phyloP scores from a whole-genome alignment of 92 coral and sea anemone genomes.

The Heliopora coerulea region DNA sequence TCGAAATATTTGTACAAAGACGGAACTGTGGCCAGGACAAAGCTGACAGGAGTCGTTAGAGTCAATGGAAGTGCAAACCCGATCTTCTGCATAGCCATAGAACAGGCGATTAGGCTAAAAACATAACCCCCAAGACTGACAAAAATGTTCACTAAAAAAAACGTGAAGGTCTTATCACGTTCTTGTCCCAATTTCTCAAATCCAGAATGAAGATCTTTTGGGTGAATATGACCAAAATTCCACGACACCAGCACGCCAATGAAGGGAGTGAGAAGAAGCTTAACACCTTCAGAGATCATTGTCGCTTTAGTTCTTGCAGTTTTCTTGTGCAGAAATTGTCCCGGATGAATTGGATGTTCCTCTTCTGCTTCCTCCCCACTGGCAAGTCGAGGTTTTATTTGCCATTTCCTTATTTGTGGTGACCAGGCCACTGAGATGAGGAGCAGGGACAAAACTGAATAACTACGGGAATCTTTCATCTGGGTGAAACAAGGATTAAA shows the following conservation, averaged over 20 bases:
- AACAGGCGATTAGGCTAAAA: slow-evolving; percentile 76
- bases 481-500: background rate
- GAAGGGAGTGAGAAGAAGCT: slow-evolving; percentile 81
- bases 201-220: slow-evolving; percentile 8
- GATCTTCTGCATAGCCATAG: slow-evolving; percentile 73
- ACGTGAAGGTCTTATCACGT: slow-evolving; percentile 49
- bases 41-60: slow-evolving; percentile 71
- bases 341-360: slow-evolving; percentile 20
- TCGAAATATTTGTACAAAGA: background rate
- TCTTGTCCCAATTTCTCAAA: slow-evolving; percentile 37
- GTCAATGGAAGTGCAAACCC: slow-evolving; percentile 79
- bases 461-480: background rate
- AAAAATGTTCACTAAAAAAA: slow-evolving; percentile 71
- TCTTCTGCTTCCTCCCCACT: background rate
- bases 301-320: slow-evolving; percentile 80
- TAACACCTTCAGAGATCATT: slow-evolving; percentile 63
- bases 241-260: slow-evolving; percentile 60
- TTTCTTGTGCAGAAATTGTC: slow-evolving; percentile 25
- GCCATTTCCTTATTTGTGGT: slow-evolving; percentile 57
- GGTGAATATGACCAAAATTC: slow-evolving; percentile 10
- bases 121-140: slow-evolving; percentile 73
- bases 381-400: slow-evolving; percentile 42
- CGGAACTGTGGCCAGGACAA: slow-evolving; percentile 35
- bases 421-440: slow-evolving; percentile 83
- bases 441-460: slow-evolving; percentile 54